Percentiles rank a stretch among this genome's conserved stretches.
These are phyloP conservation scores for Acrocephalus kingi DNA, from an alignment of 2,113 vertebrate genomes.

Conservation along the genomic window DNA sequence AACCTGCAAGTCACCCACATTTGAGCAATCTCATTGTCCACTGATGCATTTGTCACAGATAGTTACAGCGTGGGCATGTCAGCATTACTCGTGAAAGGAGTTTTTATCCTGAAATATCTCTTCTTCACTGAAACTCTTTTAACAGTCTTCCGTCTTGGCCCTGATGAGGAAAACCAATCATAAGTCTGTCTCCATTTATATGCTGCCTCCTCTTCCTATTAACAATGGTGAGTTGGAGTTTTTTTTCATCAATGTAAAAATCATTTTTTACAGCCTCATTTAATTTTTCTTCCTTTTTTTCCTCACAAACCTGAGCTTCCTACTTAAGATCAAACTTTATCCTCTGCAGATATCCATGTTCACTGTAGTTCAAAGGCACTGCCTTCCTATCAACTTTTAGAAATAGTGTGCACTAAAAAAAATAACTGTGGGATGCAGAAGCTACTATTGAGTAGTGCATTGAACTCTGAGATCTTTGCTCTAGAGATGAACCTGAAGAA, in stretches of 20 bases:
- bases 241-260: not conserved
- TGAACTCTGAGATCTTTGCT: conserved; percentile 58
- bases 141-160: not conserved
- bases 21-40: not conserved
- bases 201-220: not conserved
- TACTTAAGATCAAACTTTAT: not conserved
- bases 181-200: not conserved
- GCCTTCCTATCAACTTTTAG: not conserved
- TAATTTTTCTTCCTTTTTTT: not conserved
- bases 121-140: not conserved
- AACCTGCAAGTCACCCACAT: not conserved
- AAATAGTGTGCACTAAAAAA: not conserved
- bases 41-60: not conserved
- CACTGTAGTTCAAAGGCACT: not conserved
- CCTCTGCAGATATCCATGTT: not conserved
- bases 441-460: not conserved
- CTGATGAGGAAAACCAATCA: not conserved
- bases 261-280: not conserved
- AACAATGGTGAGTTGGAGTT: not conserved
- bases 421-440: not conserved
- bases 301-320: not conserved
- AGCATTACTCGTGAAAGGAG: not conserved
- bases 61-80: not conserved
- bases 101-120: not conserved
- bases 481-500: conserved; percentile 48